Evolutionary conservation across 2,797 vertebrate genomes (phyloP), one percentile per base, ranked within the genome.

Genomic region (Adelosebastes latens): DNA sequence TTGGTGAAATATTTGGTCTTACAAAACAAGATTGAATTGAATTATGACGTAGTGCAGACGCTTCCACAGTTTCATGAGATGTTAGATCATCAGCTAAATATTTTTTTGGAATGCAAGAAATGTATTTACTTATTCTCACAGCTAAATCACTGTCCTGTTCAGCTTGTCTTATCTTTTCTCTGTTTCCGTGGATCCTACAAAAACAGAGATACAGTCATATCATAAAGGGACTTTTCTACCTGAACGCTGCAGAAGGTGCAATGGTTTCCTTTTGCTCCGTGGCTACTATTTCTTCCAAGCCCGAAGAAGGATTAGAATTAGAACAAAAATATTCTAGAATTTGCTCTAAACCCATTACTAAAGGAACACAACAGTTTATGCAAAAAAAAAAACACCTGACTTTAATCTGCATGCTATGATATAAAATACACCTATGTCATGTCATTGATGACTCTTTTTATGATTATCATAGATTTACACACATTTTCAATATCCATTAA

Each of bases 1-100:
- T 84, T 84, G 64, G 42, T 68, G 66, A 79, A 86, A 73, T 78
- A 75, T 80, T 80, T 27, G 2, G 10, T 64, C n/a, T 42, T 14
- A 60, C 46, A 68, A 76, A 82, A 80, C 29, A 71, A 60, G 39
- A 58, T 1, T 49, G 25, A 69, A 66, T 20, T 62, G 14, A 83
- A 84, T 67, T 24, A 27, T 1, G 52, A 72, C 77, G 14, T 58
- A 42, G 16, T 6, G 29, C 11, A 72, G 14, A 55, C 18, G 59
- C 2, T 53, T 39, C 16, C 49, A 66, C 4, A 22, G n/a, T 36
- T n/a, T 8, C 13, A 24, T 42, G 7, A 80, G 29, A 59, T 63
- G 16, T 62, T 49, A 20, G 25, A 81, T 79, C 34, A 27, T 27
- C 2, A 68, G 14, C 27, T 22, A 9, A 20, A 52, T 20, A 2